Evolutionary conservation across 2,113 vertebrate genomes (phyloP), one percentile per base, ranked within the genome.

Genomic region (Phylloscopus trochilus): DNA sequence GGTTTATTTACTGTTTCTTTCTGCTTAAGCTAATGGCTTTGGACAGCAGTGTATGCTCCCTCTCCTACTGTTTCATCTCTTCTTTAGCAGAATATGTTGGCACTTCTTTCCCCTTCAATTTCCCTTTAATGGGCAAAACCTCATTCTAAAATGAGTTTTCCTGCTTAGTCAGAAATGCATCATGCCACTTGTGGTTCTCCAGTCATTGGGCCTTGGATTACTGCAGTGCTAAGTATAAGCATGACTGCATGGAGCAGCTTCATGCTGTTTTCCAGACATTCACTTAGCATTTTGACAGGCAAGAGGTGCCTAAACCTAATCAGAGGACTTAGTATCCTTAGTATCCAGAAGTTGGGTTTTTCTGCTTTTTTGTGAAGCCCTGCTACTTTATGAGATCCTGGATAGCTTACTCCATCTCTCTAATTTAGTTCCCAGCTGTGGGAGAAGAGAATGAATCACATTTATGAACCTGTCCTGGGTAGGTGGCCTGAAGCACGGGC

Each of bases 91-190:
- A 89, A 67, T 89, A 94, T 46, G 41, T 78, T 84, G 86, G 46
- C 70, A 68, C 7, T 63, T 92, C 78, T 83, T 44, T 5, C 18
- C 8, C 64, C 64, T 94, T 89, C 85, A 16, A 59, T 95, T 92
- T 92, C 91, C 72, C 62, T 96, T 94, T 81, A 93, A 83, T 66
- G 81, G 92, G 60, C 63, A 94, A 95, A 95, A 86, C 43, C 53
- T 84, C 78, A 84, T 95, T 94, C 82, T 87, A 79, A 90, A 92
- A 92, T 76, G 72, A 94, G 53, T 90, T 93, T 91, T 96, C 68
- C 63, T 94, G 85, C 85, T 96, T 94, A 96, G 93, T 94, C 91
- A 96, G 90, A 92, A 96, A 93, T 84, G 73, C 51, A 90, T 95
- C 90, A 79, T 83, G 84, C 77, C 74, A 63, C 92, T 96, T 95